Percentiles rank a stretch among this genome's conserved stretches.
Evolutionary conservation across 2,888 invertebrate species (phyloP).

Genomic region (Ephialtes manifestator): DNA sequence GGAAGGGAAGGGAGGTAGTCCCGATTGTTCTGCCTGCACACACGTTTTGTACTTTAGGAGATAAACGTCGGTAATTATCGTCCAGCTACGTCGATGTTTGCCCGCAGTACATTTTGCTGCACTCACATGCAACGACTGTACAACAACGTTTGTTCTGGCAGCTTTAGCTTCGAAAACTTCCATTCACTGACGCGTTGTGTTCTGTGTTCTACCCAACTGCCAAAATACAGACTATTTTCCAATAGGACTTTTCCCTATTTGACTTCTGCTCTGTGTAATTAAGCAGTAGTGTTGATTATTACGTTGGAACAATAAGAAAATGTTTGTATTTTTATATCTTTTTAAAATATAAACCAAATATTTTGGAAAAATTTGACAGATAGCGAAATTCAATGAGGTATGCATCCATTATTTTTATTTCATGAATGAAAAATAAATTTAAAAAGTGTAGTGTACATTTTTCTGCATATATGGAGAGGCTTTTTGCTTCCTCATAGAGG

Average conservation of each 20-base stretch:
- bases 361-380: too few species aligned
- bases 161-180: constrained; percentile 22
- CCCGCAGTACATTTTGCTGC: constrained; percentile 17
- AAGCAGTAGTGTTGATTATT: too few species aligned
- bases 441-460: too few species aligned
- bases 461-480: too few species aligned
- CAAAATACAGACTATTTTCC: neutral
- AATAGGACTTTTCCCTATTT: neutral
- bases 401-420: too few species aligned
- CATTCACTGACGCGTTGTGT: neutral
- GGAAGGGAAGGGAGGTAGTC: neutral
- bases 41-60: constrained; percentile 46
- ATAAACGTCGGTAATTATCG: constrained; percentile 62
- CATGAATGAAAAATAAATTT: too few species aligned
- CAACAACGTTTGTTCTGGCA: constrained; percentile 17
- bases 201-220: neutral
- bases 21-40: constrained; percentile 39
- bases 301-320: too few species aligned
- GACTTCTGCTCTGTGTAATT: too few species aligned
- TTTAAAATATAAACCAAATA: too few species aligned
- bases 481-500: too few species aligned
- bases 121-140: constrained; percentile 1
- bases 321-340: too few species aligned
- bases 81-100: constrained; percentile 38
- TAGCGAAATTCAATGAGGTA: too few species aligned